Evolutionary conservation across 2,113 vertebrate species (phyloP).

Genomic region (Platanista minor): DNA sequence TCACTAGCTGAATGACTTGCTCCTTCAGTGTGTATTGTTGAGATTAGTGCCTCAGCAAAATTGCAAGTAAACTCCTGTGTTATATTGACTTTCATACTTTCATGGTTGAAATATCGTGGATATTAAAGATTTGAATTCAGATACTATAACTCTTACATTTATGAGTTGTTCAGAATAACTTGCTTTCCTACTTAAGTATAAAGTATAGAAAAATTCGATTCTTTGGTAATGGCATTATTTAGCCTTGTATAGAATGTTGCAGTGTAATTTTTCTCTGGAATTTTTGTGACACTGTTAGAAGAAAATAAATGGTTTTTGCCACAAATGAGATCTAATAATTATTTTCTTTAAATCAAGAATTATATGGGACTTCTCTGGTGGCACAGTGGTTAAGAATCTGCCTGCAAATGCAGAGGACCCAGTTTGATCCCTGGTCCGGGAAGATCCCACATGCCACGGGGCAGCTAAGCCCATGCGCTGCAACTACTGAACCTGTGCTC

Average conservation of each 20-base stretch:
- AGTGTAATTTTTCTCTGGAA: neutral
- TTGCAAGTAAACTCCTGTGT: neutral
- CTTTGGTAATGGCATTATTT: neutral
- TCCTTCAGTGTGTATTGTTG: neutral
- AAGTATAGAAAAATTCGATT: neutral
- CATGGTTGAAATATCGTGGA: neutral
- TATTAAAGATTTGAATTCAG: neutral
- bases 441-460: too few relatives aligned
- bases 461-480: too few relatives aligned
- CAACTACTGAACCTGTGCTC: too few relatives aligned
- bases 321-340: neutral
- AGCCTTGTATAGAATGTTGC: neutral
- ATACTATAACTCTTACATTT: neutral
- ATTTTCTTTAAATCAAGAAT: neutral
- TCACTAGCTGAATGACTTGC: neutral
- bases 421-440: too few relatives aligned
- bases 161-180: neutral
- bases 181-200: neutral
- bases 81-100: neutral
- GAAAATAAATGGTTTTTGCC: neutral
- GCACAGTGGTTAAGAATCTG: too few relatives aligned
- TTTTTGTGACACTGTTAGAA: slow-evolving; percentile 4
- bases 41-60: neutral
- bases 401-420: too few relatives aligned
- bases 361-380: too few relatives aligned